A percentile compares a stretch with the other conserved stretches of the same genome.
Evolutionary conservation across 2,797 vertebrate genomes (phyloP).

Genomic region (Botia kubotai): DNA sequence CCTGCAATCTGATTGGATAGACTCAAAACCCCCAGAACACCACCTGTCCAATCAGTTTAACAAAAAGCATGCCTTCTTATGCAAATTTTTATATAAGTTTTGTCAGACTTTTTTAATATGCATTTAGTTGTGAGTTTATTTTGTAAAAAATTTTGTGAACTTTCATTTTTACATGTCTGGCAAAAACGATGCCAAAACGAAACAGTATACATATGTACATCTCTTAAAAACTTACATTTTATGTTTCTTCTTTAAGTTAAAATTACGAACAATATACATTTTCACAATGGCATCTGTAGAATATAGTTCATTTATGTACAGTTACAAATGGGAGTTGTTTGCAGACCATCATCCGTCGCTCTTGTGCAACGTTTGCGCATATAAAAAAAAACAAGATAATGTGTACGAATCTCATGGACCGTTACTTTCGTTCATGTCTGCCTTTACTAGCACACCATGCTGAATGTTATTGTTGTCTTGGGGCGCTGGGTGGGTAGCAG

Average conservation of each 20-base stretch:
- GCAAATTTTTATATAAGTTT: conserved; percentile 80
- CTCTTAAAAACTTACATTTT: conserved; percentile 29
- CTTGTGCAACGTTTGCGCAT: neutral
- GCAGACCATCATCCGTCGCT: conserved; percentile 41
- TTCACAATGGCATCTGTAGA: conserved; percentile 40
- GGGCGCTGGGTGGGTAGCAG: conserved; percentile 36
- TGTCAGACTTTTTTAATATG: conserved; percentile 75
- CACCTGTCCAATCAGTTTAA: conserved; percentile 63
- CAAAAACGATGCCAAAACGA: conserved; percentile 50
- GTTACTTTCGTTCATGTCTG: conserved; percentile 56
- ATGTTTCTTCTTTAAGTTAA: neutral
- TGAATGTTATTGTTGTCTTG: conserved; percentile 64
- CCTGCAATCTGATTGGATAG: conserved; percentile 56
- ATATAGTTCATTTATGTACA: conserved; percentile 35
- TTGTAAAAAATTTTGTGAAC: conserved; percentile 66
- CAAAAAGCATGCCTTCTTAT: conserved; percentile 78
- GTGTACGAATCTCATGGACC: conserved; percentile 53
- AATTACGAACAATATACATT: conserved; percentile 53
- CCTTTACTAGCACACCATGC: conserved; percentile 63
- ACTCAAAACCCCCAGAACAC: conserved; percentile 57
- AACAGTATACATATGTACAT: conserved; percentile 53
- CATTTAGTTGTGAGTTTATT: conserved; percentile 69
- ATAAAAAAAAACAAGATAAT: neutral
- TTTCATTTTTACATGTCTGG: conserved; percentile 62
- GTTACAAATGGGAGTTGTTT: conserved; percentile 27